These are phyloP conservation scores for Danaus plexippus DNA, from an alignment of 1,140 invertebrate species.

Conservation along the genomic window DNA sequence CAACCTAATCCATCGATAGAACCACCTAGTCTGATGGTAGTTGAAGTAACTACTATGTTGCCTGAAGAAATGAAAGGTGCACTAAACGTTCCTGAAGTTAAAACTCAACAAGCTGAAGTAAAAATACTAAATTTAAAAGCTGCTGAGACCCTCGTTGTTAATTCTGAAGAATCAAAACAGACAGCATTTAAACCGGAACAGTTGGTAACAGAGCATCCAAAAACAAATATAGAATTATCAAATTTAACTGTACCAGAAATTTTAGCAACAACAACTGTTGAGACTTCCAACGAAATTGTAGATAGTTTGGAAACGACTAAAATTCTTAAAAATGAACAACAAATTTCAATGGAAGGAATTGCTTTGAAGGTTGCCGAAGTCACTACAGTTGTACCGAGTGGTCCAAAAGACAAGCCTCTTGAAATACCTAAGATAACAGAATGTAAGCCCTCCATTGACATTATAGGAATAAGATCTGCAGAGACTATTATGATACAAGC, in stretches of 20 bases:
- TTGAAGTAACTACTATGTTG: not conserved
- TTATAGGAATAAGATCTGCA: no score
- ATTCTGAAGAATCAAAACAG: constrained; percentile 4
- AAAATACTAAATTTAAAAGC: constrained; percentile 9
- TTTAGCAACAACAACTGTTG: constrained; percentile 1
- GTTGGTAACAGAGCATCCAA: no score
- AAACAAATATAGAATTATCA: constrained; percentile 2
- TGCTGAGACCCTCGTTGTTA: constrained; percentile 4
- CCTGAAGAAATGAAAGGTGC: not conserved
- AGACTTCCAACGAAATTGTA: constrained; percentile 7
- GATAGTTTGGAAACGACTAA: constrained; percentile 7
- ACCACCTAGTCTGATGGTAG: no score
- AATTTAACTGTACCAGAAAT: constrained; percentile 3
- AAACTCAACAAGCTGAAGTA: constrained; percentile 10
- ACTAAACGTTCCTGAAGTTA: constrained; percentile 1
- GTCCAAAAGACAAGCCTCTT: constrained; percentile 11
- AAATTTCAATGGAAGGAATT: constrained; percentile 2
- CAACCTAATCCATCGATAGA: constrained; percentile 2
- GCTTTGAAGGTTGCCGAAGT: constrained; percentile 7
- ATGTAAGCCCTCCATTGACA: no score
- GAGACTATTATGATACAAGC: no score
- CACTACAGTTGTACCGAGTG: constrained; percentile 4
- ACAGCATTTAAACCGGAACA: no score
- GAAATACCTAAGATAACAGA: constrained; percentile 1
- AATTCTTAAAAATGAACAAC: constrained; percentile 6